Conservation (phyloP, 2,888 invertebrate genomes). For the Calephelis perditalis region DNA sequence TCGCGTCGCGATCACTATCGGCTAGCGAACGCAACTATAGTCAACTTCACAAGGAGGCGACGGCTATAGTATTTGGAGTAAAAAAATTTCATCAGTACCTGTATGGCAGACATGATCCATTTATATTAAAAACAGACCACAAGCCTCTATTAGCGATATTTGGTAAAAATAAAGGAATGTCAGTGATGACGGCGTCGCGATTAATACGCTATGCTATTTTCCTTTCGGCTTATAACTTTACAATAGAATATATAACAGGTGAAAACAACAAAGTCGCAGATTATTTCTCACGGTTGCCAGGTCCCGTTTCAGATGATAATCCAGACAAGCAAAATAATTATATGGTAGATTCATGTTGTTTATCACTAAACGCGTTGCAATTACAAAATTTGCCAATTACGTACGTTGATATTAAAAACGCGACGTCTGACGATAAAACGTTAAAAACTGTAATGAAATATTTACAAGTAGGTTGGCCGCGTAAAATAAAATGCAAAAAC, state of each 20-base stretch:
- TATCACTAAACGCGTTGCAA: not conserved
- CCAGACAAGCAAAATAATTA: constrained; percentile 19
- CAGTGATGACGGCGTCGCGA: too few species aligned
- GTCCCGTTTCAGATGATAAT: not conserved
- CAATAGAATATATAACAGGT: too few species aligned
- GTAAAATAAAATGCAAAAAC: constrained; percentile 17
- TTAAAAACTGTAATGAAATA: too few species aligned
- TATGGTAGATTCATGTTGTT: constrained; percentile 22
- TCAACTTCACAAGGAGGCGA: too few species aligned
- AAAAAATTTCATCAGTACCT: too few species aligned
- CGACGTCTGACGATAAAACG: too few species aligned
- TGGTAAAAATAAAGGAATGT: constrained; percentile 28
- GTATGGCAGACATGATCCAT: constrained; percentile 23
- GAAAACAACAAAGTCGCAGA: constrained; percentile 19
- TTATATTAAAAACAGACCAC: constrained; percentile 33
- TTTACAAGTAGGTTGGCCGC: not conserved
- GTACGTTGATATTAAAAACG: constrained; percentile 23
- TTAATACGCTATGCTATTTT: too few species aligned
- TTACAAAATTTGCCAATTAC: not conserved
- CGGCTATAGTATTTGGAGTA: too few species aligned
- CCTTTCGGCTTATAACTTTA: too few species aligned
- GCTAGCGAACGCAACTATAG: too few species aligned
- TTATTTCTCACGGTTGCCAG: constrained; percentile 26
- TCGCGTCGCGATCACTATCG: too few species aligned
- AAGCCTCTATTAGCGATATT: constrained; percentile 35